phyloP scores from a whole-genome alignment of 2,888 invertebrate species.

The Apocheima hispidaria region DNA sequence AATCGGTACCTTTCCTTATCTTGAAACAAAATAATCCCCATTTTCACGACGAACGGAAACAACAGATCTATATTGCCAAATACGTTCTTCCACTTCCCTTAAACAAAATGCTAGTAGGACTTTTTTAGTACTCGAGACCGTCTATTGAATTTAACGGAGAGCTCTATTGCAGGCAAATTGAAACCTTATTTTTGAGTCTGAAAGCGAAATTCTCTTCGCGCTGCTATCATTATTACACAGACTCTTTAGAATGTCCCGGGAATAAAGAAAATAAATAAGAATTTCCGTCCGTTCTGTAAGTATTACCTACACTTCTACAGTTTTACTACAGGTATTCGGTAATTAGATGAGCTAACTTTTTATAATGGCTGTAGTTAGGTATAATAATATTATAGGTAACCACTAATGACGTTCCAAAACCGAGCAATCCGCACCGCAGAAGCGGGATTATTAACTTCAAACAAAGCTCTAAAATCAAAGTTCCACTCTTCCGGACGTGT shows the following conservation, averaged over 20 bases:
- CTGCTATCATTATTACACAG: conserved; percentile 25
- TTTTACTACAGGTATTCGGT: conserved; percentile 18
- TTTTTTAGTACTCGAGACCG: conserved; percentile 34
- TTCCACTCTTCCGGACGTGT: conserved; percentile 55
- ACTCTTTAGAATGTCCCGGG: conserved; percentile 27
- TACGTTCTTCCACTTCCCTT: conserved; percentile 37
- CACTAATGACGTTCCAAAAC: neutral
- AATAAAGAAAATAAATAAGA: conserved; percentile 37
- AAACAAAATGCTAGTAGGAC: conserved; percentile 32
- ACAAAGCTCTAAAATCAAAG: conserved; percentile 52
- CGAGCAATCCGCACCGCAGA: conserved; percentile 25
- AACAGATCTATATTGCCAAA: no score
- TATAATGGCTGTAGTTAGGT: neutral
- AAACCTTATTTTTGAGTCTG: conserved; percentile 21
- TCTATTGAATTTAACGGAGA: conserved; percentile 36
- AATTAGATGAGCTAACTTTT: neutral
- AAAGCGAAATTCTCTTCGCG: conserved; percentile 11
- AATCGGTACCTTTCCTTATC: conserved; percentile 40
- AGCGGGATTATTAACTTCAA: conserved; percentile 47
- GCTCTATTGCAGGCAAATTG: conserved; percentile 9
- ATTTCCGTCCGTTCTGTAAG: conserved; percentile 34
- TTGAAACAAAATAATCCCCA: conserved; percentile 37
- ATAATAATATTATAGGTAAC: neutral
- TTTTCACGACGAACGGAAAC: conserved; percentile 35
- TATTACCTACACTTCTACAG: conserved; percentile 26